Evolutionary conservation across 2,888 invertebrate genomes (phyloP), one percentile per base, ranked within the genome.

Genomic region (Sturmia bella): DNA sequence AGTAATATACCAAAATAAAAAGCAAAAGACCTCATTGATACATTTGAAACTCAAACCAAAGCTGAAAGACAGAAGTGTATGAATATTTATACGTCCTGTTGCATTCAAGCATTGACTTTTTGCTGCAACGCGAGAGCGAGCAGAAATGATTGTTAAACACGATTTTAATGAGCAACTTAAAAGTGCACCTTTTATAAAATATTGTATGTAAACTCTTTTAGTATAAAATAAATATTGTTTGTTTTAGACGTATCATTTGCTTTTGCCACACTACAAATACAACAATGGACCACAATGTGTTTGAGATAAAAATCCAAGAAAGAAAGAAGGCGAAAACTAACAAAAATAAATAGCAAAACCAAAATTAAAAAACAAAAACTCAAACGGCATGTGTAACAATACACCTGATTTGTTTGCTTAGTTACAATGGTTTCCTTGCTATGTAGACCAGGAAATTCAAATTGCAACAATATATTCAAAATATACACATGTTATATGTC

Each of bases 381-480:
- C 17, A 57, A 56, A 72, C 70, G 37, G 63, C 85, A 85, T 85
- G 84, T 85, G 87, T 86, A 86, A 87, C 80, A 85, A 85, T 87
- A 85, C 88, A 89, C 88, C 88, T 89, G 88, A 89, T 86, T 68
- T 82, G 81, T 78, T 78, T 73, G 57, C 59, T 64, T 37, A 50
- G 57, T 72, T 78, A 27, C 27, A 12, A 41, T 50, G 13, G 57
- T 69, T 50, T 72, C 37, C 63, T 41, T 37, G 74, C 64, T 74
- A 78, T 64, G 74, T 52, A 70, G 50, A 78, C 81, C 81, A 82
- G 81, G 81, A 82, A 82, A 82, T 82, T 76, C 76, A 66, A 72
- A 61, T 72, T 72, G 69, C 73, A 78, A 78, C 50, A 77, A 74
- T 82, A 64, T 74, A 69, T 32, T 63, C 69, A 39, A 77, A 73